phyloP scores from a whole-genome alignment of 1,140 invertebrate genomes.

The Lepidurus couesii region DNA sequence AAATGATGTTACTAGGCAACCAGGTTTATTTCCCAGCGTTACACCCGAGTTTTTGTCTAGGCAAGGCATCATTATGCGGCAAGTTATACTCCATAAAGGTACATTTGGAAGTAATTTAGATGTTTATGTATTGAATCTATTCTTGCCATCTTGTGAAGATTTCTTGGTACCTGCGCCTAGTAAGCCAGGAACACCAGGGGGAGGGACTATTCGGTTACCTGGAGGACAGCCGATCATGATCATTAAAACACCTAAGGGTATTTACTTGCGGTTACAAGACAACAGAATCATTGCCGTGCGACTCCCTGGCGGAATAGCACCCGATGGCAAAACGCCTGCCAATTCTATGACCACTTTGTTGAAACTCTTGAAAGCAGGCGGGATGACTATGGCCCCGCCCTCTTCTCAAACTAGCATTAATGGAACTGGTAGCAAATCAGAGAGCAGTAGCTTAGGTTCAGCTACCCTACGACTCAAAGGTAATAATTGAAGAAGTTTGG shows the following conservation, averaged over 20 bases:
- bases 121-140: too few species aligned
- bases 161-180: slow-evolving; percentile 17
- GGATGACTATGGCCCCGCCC: neutral
- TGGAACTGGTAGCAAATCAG: neutral
- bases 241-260: slow-evolving; percentile 87
- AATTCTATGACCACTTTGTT: neutral
- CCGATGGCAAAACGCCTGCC: neutral
- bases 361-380: slow-evolving; percentile 35
- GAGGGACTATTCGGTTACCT: slow-evolving; percentile 64
- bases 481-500: neutral
- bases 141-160: neutral
- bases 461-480: neutral
- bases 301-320: slow-evolving; percentile 42
- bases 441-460: neutral
- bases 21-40: neutral
- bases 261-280: slow-evolving; percentile 89
- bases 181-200: slow-evolving; percentile 3
- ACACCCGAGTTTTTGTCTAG: slow-evolving; percentile 27
- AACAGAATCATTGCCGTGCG: slow-evolving; percentile 95
- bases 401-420: neutral
- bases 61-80: slow-evolving; percentile 25
- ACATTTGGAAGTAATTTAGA: slow-evolving; percentile 3
- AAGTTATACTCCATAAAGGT: slow-evolving; percentile 26
- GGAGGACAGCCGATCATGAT: slow-evolving; percentile 90
- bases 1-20: neutral